phyloP scores from a whole-genome alignment of 1,140 invertebrate genomes.

The Pachyrhynchus sulphureomaculatus region DNA sequence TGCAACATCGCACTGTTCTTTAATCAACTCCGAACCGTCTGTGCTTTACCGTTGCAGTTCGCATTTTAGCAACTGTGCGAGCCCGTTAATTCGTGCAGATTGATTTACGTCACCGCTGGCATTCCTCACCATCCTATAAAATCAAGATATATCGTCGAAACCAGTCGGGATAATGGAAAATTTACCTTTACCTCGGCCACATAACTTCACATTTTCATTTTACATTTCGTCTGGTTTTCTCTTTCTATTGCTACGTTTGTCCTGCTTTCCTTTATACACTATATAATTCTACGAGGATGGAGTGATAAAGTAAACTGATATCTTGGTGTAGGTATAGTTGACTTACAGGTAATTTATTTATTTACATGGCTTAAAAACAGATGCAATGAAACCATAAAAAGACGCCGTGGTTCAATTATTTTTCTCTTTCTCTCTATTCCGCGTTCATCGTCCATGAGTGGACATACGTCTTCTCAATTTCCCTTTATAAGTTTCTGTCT shows the following conservation, averaged over 20 bases:
- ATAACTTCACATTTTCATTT: slow-evolving; percentile 39
- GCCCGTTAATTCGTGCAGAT: slow-evolving; percentile 44
- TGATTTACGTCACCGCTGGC: slow-evolving; percentile 45
- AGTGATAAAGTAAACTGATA: too few species aligned
- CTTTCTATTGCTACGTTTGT: not conserved
- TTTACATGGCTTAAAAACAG: too few species aligned
- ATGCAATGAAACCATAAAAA: too few species aligned
- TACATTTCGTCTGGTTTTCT: slow-evolving; percentile 24
- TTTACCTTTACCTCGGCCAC: slow-evolving; percentile 35
- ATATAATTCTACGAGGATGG: not conserved
- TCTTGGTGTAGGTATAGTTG: too few species aligned
- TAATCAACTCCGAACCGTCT: slow-evolving; percentile 23
- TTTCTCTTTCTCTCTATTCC: too few species aligned
- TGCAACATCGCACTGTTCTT: slow-evolving; percentile 12
- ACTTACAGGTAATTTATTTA: too few species aligned
- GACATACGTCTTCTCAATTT: too few species aligned
- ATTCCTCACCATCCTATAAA: slow-evolving; percentile 43
- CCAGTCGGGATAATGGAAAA: slow-evolving; percentile 40
- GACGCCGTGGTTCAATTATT: too few species aligned
- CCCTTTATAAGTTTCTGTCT: too few species aligned
- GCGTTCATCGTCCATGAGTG: too few species aligned
- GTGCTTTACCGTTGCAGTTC: slow-evolving; percentile 26
- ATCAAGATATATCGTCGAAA: slow-evolving; percentile 42
- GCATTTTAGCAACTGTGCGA: slow-evolving; percentile 29
- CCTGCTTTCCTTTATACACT: not conserved